Evolutionary conservation across 2,113 vertebrate species (phyloP), one percentile per base, ranked within the genome.

Genomic region (Dascyllus trimaculatus): DNA sequence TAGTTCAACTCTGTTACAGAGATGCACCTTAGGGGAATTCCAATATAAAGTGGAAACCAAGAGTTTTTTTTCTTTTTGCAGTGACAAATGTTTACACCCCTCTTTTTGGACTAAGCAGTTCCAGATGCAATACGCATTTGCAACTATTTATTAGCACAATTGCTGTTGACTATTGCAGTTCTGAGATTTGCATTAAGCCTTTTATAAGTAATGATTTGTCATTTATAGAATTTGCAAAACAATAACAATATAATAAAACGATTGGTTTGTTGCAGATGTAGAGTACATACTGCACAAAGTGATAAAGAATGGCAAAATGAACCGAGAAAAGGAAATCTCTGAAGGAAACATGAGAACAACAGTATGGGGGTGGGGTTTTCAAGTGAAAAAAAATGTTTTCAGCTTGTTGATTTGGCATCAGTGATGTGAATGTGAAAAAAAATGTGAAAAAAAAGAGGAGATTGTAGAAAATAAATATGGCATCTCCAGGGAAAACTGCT

Each of bases 401-500:
- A 67, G n/a, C 40, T 35, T 22, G 46, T 48, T 59, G 26, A 25
- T 80, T 56, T 51, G 14, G 32, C 54, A 66, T 71, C 72, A 52
- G 48, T 8, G 25, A 70, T 15, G 45, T 9, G 38, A 49, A 67
- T 17, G 0, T 65, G 18, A 21, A 8, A 2, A 0, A 0, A n/a
- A n/a, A n/a, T n/a, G n/a, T n/a, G n/a, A n/a, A n/a, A n/a, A n/a
- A n/a, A n/a, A n/a, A 80, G 24, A 35, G 1, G 18, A 45, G 40
- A 73, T 32, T 64, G 72, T 56, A 52, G 46, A 54, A 65, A 78
- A 71, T 66, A 79, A 74, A 78, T 53, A 71, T 0, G 14, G 11
- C 19, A 7, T 68, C 75, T 64, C 38, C 35, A 5, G 57, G 52
- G 57, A 38, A 38, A 59, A 48, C 11, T 15, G 18, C 59, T 51